Evolutionary conservation across 1,140 invertebrate genomes (phyloP).

Genomic region (Musca vetustissima): DNA sequence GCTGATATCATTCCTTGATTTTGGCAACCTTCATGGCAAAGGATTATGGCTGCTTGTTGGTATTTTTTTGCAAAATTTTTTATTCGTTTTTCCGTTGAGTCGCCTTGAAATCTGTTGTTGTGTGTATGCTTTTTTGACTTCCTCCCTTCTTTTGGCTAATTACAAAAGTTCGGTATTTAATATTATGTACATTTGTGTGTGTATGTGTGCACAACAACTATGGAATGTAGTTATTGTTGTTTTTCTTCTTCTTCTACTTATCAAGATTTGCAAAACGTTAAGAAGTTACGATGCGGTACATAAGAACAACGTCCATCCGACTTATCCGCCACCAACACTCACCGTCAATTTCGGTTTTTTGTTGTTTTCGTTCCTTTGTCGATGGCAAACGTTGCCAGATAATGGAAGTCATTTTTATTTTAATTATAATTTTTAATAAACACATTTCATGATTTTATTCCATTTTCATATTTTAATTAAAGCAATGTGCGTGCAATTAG

Average conservation of each 20-base stretch:
- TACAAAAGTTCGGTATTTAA: constrained; percentile 4
- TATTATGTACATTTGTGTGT: background rate
- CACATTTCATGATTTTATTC: background rate
- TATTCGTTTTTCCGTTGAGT: background rate
- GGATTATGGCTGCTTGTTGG: background rate
- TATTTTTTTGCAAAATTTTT: background rate
- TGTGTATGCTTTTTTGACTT: background rate
- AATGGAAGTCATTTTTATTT: constrained; percentile 14
- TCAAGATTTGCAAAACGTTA: background rate
- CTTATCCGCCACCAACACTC: background rate
- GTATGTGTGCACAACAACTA: background rate
- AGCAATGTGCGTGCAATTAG: too few species aligned
- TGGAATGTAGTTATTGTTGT: too few species aligned
- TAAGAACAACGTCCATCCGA: background rate
- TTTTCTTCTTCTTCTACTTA: background rate
- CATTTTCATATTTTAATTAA: too few species aligned
- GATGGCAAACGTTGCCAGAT: background rate
- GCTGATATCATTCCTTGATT: background rate
- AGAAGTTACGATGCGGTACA: background rate
- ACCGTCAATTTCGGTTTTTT: too few species aligned
- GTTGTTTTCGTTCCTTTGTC: background rate
- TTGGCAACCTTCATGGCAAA: constrained; percentile 10
- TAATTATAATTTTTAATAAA: constrained; percentile 25
- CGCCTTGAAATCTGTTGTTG: constrained; percentile 13
- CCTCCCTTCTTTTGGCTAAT: background rate